Percentiles rank a stretch among this genome's conserved stretches.
phyloP scores from a whole-genome alignment of 2,888 invertebrate genomes.

The Flexamia atlantica region DNA sequence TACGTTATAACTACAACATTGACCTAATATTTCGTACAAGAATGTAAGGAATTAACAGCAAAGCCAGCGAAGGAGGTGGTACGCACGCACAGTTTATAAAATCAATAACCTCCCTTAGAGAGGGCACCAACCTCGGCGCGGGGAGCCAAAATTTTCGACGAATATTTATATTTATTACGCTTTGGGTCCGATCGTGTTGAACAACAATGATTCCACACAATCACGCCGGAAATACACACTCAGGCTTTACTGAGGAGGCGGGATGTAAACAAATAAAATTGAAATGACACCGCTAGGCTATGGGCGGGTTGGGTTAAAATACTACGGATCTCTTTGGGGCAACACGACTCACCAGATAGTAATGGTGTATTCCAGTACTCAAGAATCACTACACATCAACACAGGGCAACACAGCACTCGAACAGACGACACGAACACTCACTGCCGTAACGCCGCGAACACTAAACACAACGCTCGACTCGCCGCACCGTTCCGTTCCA shows the following conservation, averaged over 20 bases:
- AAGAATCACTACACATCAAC: slow-evolving; percentile 45
- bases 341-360: slow-evolving; percentile 15
- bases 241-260: not conserved
- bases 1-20: not conserved
- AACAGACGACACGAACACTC: slow-evolving; percentile 21
- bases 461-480: slow-evolving; percentile 8
- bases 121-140: slow-evolving; percentile 56
- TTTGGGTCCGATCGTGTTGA: not conserved
- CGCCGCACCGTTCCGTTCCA: not conserved
- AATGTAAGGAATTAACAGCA: slow-evolving; percentile 38
- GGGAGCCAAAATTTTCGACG: slow-evolving; percentile 5
- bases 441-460: not conserved
- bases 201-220: not conserved
- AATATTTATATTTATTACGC: not conserved
- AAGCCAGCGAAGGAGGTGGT: slow-evolving; percentile 36
- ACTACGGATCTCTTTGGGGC: not conserved
- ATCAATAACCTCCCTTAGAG: slow-evolving; percentile 63
- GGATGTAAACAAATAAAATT: slow-evolving; percentile 45
- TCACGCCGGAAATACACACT: not conserved
- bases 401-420: slow-evolving; percentile 34
- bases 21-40: not conserved
- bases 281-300: not conserved
- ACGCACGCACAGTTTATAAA: slow-evolving; percentile 64
- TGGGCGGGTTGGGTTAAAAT: slow-evolving; percentile 21
- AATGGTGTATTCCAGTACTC: slow-evolving; percentile 30